These are phyloP conservation scores for Lasioglossum leucozonium DNA, from an alignment of 2,888 invertebrate species.

Conservation along the genomic window DNA sequence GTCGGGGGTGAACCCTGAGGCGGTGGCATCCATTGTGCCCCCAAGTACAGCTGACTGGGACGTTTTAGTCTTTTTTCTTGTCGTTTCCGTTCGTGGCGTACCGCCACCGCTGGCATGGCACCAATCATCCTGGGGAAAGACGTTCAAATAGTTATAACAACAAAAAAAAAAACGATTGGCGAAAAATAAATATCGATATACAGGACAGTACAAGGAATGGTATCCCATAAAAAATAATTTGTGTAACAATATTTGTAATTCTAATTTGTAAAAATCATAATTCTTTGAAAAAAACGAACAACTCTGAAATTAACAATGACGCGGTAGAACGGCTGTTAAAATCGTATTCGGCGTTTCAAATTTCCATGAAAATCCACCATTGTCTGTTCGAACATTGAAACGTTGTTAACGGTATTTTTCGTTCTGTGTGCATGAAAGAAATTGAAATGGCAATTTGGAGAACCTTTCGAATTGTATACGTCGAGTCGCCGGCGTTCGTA, in stretches of 20 bases:
- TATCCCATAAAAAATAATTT: background rate
- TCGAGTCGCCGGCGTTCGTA: background rate
- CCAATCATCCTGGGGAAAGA: slow-evolving; percentile 90
- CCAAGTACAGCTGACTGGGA: slow-evolving; percentile 88
- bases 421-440: background rate
- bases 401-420: background rate
- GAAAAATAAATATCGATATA: no score
- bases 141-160: background rate
- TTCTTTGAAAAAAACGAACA: background rate
- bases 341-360: background rate
- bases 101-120: slow-evolving; percentile 94
- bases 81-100: slow-evolving; percentile 91
- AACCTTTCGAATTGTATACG: background rate
- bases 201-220: background rate
- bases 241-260: no score
- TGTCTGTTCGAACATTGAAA: background rate
- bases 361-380: background rate
- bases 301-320: background rate
- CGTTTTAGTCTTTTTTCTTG: slow-evolving; percentile 89
- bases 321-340: background rate
- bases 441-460: background rate
- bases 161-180: background rate
- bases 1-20: slow-evolving; percentile 87
- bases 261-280: no score
- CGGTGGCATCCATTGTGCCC: slow-evolving; percentile 88